A percentile compares a stretch with the other conserved stretches of the same genome.
Evolutionary conservation across 2,888 invertebrate species (phyloP).

Genomic region (Junonia oenone): DNA sequence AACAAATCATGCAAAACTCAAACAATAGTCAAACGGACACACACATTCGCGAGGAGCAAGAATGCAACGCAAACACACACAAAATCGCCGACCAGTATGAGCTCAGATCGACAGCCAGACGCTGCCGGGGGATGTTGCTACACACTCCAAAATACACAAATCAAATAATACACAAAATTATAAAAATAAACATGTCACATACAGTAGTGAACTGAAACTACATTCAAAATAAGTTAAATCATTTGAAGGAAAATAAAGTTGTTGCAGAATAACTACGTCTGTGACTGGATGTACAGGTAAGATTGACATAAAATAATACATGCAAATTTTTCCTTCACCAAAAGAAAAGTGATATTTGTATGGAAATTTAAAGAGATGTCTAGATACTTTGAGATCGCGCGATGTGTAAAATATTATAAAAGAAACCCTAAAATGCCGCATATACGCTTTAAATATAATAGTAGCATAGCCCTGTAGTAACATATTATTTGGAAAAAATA

Average conservation of each 20-base stretch:
- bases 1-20: constrained; percentile 49
- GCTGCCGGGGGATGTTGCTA: constrained; percentile 46
- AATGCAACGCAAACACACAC: constrained; percentile 69
- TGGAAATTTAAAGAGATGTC: too few species aligned
- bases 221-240: constrained; percentile 1
- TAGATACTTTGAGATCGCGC: too few species aligned
- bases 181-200: constrained; percentile 15
- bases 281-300: neutral
- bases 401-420: too few species aligned
- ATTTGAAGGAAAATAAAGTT: constrained; percentile 4
- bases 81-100: constrained; percentile 76
- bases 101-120: constrained; percentile 45
- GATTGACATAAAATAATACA: neutral
- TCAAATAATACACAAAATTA: constrained; percentile 42
- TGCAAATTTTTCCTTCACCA: constrained; percentile 6
- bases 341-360: neutral
- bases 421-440: too few species aligned
- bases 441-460: too few species aligned
- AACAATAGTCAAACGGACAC: constrained; percentile 59
- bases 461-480: too few species aligned
- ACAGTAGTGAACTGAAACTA: constrained; percentile 10
- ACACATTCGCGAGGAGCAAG: constrained; percentile 52
- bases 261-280: neutral
- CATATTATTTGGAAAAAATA: too few species aligned
- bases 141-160: constrained; percentile 59